Conservation (phyloP, 30 jellyfish, hydroid and myxozoan genomes). For the Catostylus mosaicus region DNA sequence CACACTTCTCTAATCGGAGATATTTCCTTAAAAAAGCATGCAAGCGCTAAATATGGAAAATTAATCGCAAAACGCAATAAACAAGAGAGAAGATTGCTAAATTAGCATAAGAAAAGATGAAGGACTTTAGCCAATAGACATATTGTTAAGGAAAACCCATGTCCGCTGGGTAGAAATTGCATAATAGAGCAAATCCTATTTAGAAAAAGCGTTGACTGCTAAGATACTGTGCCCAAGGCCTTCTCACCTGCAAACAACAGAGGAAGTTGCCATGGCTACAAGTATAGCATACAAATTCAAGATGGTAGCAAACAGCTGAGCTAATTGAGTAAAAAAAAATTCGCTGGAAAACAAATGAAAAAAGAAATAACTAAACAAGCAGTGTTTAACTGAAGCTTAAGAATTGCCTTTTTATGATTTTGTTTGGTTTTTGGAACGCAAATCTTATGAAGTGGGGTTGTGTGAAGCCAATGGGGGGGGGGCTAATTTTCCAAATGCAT, state of each 20-base stretch:
- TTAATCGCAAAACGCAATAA: not conserved
- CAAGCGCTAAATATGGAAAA: conserved; percentile 18
- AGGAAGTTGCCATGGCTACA: conserved; percentile 16
- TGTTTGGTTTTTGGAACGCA: too few species aligned
- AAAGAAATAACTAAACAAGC: not conserved
- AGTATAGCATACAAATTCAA: not conserved
- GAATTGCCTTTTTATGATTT: not conserved
- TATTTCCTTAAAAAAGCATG: not conserved
- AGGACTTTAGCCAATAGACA: conserved; percentile 5
- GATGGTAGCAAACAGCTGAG: conserved; percentile 10
- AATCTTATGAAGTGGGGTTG: too few species aligned
- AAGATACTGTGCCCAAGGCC: not conserved
- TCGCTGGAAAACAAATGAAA: not conserved
- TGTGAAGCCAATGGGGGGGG: too few species aligned
- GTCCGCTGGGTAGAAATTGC: conserved; percentile 3
- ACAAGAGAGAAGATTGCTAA: not conserved
- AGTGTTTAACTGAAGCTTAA: not conserved
- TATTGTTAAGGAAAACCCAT: conserved; percentile 14
- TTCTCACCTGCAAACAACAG: conserved; percentile 5
- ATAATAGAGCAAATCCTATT: conserved; percentile 7
- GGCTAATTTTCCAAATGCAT: too few species aligned
- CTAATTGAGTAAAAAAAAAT: not conserved
- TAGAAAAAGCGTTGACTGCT: not conserved
- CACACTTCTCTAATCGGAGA: conserved; percentile 4
- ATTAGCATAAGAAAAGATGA: conserved; percentile 13